Evolutionary conservation across 1,140 invertebrate genomes (phyloP).

Genomic region (Leptopilina boulardi): DNA sequence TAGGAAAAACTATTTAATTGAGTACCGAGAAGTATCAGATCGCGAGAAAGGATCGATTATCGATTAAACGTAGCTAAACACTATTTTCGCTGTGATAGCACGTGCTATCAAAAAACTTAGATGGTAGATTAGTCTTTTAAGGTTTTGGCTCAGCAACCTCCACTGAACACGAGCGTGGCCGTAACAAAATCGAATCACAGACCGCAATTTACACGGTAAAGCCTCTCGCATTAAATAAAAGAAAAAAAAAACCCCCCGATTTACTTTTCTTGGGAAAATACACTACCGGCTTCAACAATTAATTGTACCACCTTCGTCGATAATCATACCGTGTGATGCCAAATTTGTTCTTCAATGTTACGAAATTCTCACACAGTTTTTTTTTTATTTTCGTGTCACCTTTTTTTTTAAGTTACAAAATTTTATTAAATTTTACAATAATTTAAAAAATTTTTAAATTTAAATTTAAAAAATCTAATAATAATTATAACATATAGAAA

Average conservation of each 20-base stretch:
- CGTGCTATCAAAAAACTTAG: conserved; percentile 47
- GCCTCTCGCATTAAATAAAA: conserved; percentile 30
- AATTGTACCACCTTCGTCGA: background rate
- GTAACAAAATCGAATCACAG: conserved; percentile 51
- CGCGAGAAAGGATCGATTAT: conserved; percentile 32
- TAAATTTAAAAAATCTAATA: too few species aligned
- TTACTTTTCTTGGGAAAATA: conserved; percentile 33
- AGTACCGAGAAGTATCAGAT: conserved; percentile 21
- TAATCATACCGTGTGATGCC: background rate
- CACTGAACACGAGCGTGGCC: conserved; percentile 56
- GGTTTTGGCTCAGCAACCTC: conserved; percentile 42
- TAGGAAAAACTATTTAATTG: background rate
- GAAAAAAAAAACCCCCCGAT: too few species aligned
- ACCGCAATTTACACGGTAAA: conserved; percentile 19
- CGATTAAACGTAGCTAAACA: conserved; percentile 42
- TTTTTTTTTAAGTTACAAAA: too few species aligned
- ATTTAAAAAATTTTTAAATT: too few species aligned
- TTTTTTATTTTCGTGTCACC: too few species aligned
- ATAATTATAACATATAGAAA: too few species aligned
- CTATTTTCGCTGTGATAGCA: conserved; percentile 38
- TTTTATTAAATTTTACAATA: too few species aligned
- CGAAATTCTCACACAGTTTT: too few species aligned
- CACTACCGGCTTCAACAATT: background rate
- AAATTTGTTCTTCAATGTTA: too few species aligned
- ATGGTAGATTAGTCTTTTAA: conserved; percentile 40